Base-by-base conservation (phyloP, 2,888 invertebrate genomes). In the Nymphalis c-album region DNA sequence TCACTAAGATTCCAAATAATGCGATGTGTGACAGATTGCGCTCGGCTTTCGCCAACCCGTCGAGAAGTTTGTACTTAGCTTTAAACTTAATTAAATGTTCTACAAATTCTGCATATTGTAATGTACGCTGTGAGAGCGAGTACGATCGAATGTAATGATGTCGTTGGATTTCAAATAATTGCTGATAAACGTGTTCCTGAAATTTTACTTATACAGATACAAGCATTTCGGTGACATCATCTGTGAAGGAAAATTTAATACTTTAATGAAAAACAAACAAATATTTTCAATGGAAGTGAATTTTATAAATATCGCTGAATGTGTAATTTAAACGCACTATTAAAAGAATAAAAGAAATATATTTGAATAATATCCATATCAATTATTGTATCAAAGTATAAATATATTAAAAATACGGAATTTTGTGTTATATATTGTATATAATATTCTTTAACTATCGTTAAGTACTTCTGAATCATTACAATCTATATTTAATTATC, bases 1-100 rank as follows among this genome's bases (percentile, higher is more conserved):
- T 73, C 78, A 78, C 74, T 77, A 75, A 73, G 73, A 74, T 75
- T 72, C 77, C 84, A 80, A 85, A 84, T 84, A 85, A 82, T 76
- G 77, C 77, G 73, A 81, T 79, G 80, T 82, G 80, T 78, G 77
- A 76, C 35, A n/a, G 57, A 40, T 31, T 31, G 20, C 47, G 45
- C 26, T 51, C 35, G 35, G 13, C 40, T 13, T 55, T 17, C 22
- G 55, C 16, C 26, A 55, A 31, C 40, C n/a, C 57, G 35, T 40
- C 18, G 57, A 57, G 55, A 55, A 62, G 50, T 62, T 62, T 58
- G 58, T 62, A 48, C 48, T 18, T 31, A 31, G 62, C 58, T 67
- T 63, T 40, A 67, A 62, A 58, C 50, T 67, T 62, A 58, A 63
- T 67, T 63, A 67, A 63, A 50, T 60, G 55, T 61, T 60, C 35